phyloP scores from a whole-genome alignment of 1,140 invertebrate species.

The Lasaia peninsularis region DNA sequence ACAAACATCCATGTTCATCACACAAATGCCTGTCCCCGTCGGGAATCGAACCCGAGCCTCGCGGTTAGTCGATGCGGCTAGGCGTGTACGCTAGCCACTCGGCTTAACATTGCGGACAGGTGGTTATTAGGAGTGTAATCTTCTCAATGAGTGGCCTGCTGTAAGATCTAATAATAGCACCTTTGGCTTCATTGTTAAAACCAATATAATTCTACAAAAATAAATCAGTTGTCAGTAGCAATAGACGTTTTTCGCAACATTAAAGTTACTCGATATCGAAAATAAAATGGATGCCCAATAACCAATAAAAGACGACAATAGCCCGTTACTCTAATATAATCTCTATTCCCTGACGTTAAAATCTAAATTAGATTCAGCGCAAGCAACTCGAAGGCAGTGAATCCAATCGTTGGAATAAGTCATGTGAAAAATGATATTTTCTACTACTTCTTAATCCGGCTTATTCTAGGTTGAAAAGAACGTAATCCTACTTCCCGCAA shows the following conservation, averaged over 20 bases:
- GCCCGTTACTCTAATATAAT: background rate
- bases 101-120: too few relatives aligned
- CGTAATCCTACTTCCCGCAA: background rate
- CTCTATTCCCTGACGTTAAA: background rate
- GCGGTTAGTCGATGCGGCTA: too few relatives aligned
- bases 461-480: background rate
- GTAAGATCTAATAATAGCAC: too few relatives aligned
- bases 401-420: conserved; percentile 2
- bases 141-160: too few relatives aligned
- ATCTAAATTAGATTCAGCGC: background rate
- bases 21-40: too few relatives aligned
- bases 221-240: background rate
- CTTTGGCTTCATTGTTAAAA: too few relatives aligned
- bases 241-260: background rate
- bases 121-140: too few relatives aligned
- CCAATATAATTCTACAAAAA: too few relatives aligned
- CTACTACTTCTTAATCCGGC: background rate
- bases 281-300: background rate
- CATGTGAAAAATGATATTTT: conserved; percentile 8
- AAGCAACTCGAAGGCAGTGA: background rate
- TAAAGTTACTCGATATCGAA: background rate
- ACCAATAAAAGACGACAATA: background rate
- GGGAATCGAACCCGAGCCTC: too few relatives aligned
- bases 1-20: too few relatives aligned
- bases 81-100: too few relatives aligned